These are phyloP conservation scores for Agonopterix arenella DNA, from an alignment of 2,888 invertebrate genomes.

Conservation along the genomic window DNA sequence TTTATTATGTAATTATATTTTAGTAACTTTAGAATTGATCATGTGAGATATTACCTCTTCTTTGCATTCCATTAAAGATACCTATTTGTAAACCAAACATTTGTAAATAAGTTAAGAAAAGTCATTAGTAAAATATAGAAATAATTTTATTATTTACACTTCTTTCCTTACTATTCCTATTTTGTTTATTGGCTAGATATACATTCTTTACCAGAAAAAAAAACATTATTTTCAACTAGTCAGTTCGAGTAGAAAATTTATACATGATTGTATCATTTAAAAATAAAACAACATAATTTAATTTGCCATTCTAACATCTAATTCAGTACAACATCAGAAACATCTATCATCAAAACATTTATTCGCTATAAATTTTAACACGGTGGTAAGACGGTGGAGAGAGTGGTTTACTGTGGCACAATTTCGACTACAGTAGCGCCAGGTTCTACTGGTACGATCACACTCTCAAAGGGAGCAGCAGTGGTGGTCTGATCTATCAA, in stretches of 20 bases:
- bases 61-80: constrained; percentile 60
- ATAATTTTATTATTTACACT: constrained; percentile 7
- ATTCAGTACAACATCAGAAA: too few relatives aligned
- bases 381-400: too few relatives aligned
- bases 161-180: background rate
- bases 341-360: too few relatives aligned
- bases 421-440: constrained; percentile 54
- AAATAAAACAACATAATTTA: too few relatives aligned
- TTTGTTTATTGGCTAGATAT: too few relatives aligned
- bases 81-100: constrained; percentile 64
- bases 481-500: constrained; percentile 2
- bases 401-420: constrained; percentile 31
- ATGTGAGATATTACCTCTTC: constrained; percentile 61
- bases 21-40: constrained; percentile 24
- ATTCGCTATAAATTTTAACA: too few relatives aligned
- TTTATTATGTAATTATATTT: constrained; percentile 23
- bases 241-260: too few relatives aligned
- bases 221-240: too few relatives aligned
- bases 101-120: constrained; percentile 54
- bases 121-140: constrained; percentile 54
- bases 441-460: constrained; percentile 34
- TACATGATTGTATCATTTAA: too few relatives aligned
- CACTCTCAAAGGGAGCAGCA: constrained; percentile 5
- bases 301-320: too few relatives aligned
- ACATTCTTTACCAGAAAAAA: too few relatives aligned